Base-by-base conservation (phyloP, 2,797 vertebrate genomes). In the Phoxinus dragarum region DNA sequence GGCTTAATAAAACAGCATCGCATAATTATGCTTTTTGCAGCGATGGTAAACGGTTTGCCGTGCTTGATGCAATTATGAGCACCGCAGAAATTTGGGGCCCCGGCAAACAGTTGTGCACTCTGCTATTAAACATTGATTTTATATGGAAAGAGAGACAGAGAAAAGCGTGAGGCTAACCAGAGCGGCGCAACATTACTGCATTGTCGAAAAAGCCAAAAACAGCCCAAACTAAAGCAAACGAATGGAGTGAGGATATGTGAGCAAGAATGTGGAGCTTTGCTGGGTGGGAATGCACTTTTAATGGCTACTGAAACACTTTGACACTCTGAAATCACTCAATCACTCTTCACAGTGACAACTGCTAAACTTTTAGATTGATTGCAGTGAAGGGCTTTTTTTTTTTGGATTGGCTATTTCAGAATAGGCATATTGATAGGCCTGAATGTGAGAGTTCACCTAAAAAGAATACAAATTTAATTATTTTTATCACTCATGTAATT, bases 1-100 rank as follows among this genome's bases (percentile, higher is more conserved):
- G 87, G 91, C 93, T 94, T 93, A 94, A 95, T 95, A 93, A 94
- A 95, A 92, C 93, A 91, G 91, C 88, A 90, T 95, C 93, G 93
- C 86, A 92, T 94, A 94, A 95, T 94, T 92, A 93, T 75, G 76
- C 90, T 91, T 94, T 94, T 93, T 90, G 89, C 92, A 92, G 90
- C 89, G 89, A 91, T 91, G 88, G 86, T 88, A 80, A 85, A 66
- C 3, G 84, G 31, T 80, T 85, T 80, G 76, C 90, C 88, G 88
- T 91, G 90, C 90, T 84, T 83, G 91, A 90, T 92, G 92, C 88
- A 91, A 93, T 95, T 95, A 94, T 95, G 92, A 86, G 88, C 92
- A 90, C 93, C 94, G 84, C 94, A 95, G 92, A 89, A 91, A 89
- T 94, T 94, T 93, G 93, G 92, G 90, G 89, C 89, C 92, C 91